Evolutionary conservation across 2,888 invertebrate genomes (phyloP), one percentile per base, ranked within the genome.

Genomic region (Luperina nickerlii): DNA sequence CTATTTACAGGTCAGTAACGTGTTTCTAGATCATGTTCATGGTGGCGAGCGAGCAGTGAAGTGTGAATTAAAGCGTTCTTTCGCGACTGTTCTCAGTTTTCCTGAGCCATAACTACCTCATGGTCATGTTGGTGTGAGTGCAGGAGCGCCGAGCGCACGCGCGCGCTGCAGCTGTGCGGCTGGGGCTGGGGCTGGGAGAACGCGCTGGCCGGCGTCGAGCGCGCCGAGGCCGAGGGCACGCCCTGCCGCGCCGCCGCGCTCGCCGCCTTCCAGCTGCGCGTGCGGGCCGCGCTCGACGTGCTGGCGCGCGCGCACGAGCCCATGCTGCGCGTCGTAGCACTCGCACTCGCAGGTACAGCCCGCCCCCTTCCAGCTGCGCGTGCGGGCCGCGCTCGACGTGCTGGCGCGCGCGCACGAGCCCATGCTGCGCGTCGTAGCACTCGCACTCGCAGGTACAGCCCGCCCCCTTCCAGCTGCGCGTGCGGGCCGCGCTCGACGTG

Each of bases 171-270:
- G 93, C 96, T 99, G 84, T 99, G 99, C 96, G 99, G 99, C 38
- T 99, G 99, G 99, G 97, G 98, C 83, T 98, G 98, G 94, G 98
- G 99, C 88, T 98, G 98, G 93, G 98, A 98, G 91, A 94, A 95
- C 91, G 96, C 95, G 86, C 92, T 90, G 83, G 95, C 95, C 38
- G 96, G 96, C 83, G 95, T 96, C 85, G 96, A 96, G 94, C 97
- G 98, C 89, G 96, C 99, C 65, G 98, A 98, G 93, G 97, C 97
- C 77, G 98, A 98, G 92, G 96, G 96, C 97, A 98, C 93, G 97
- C 98, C 89, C 97, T 98, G 95, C 78, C 97, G 99, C 93, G 99
- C 99, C 65, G 99, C 99, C 62, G 99, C 99, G 79, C 98, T 99
- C 78, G 98, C 99, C 71, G 98, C 99, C 76, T 99, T 99, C 95